phyloP scores from a whole-genome alignment of 1,140 invertebrate genomes.

The Trissolcus basalis region DNA sequence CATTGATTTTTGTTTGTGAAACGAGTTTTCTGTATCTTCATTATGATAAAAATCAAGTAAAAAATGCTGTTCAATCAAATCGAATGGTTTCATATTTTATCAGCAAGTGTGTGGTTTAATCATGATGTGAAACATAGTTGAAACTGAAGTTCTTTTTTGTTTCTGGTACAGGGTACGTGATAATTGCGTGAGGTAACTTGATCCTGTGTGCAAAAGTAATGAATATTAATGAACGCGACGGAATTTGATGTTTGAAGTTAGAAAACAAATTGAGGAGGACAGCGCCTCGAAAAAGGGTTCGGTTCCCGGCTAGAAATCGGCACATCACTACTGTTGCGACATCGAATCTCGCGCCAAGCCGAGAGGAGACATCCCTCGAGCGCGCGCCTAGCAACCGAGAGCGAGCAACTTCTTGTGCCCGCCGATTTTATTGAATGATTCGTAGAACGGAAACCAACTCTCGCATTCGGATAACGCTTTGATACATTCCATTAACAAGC shows the following conservation, averaged over 20 bases:
- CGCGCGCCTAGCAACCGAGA: constrained; percentile 47
- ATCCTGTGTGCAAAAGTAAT: background rate
- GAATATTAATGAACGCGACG: constrained; percentile 9
- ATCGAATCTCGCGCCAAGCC: constrained; percentile 31
- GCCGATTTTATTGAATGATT: constrained; percentile 47
- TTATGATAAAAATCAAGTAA: no score
- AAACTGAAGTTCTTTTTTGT: no score
- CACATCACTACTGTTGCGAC: constrained; percentile 44
- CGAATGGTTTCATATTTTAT: no score
- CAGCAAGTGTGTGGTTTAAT: no score
- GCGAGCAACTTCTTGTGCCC: constrained; percentile 27
- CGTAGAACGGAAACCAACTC: constrained; percentile 52
- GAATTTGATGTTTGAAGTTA: constrained; percentile 3
- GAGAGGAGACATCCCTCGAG: constrained; percentile 27
- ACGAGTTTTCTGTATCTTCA: no score
- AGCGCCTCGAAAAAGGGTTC: constrained; percentile 16
- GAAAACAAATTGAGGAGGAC: constrained; percentile 2
- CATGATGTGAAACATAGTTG: no score
- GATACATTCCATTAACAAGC: constrained; percentile 15
- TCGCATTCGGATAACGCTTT: constrained; percentile 45
- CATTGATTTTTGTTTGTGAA: no score
- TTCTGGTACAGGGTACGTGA: background rate
- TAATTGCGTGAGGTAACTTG: no score
- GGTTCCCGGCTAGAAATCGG: constrained; percentile 21
- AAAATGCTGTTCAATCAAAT: no score